Evolutionary conservation across 2,888 invertebrate genomes (phyloP).

Genomic region (Dasypolia templi): DNA sequence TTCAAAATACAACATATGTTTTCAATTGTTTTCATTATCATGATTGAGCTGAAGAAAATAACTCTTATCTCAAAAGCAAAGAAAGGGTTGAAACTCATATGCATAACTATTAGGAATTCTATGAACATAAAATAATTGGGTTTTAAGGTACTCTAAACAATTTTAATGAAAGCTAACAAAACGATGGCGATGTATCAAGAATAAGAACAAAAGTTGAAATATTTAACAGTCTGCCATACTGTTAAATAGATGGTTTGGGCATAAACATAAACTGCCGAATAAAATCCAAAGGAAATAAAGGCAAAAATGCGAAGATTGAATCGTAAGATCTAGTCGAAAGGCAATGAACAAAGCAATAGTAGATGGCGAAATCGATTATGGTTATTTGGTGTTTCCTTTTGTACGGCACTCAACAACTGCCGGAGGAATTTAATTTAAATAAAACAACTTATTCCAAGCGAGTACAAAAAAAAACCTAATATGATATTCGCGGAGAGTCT

Average conservation of each 20-base stretch:
- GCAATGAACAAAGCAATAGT: constrained; percentile 1
- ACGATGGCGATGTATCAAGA: background rate
- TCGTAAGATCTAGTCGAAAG: background rate
- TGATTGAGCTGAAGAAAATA: background rate
- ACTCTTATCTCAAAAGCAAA: background rate
- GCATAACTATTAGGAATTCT: background rate
- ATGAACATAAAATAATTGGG: constrained; percentile 15
- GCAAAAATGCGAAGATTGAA: constrained; percentile 4
- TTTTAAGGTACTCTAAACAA: background rate
- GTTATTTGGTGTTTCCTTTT: background rate
- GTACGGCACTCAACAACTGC: background rate
- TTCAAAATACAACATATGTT: background rate
- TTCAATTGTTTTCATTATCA: background rate
- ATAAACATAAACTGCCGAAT: background rate
- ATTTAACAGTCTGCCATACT: constrained; percentile 9
- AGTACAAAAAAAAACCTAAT: background rate
- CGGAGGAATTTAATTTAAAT: background rate
- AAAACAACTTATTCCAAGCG: background rate
- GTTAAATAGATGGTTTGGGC: constrained; percentile 16
- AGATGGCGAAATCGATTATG: background rate
- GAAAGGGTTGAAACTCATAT: constrained; percentile 1
- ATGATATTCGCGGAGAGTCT: background rate
- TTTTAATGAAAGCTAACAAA: constrained; percentile 5
- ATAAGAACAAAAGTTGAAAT: background rate
- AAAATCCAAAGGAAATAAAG: constrained; percentile 1